A percentile compares a stretch with the other conserved stretches of the same genome.
Evolutionary conservation across 2,797 vertebrate genomes (phyloP).

Genomic region (Schizothorax lantsangensis): DNA sequence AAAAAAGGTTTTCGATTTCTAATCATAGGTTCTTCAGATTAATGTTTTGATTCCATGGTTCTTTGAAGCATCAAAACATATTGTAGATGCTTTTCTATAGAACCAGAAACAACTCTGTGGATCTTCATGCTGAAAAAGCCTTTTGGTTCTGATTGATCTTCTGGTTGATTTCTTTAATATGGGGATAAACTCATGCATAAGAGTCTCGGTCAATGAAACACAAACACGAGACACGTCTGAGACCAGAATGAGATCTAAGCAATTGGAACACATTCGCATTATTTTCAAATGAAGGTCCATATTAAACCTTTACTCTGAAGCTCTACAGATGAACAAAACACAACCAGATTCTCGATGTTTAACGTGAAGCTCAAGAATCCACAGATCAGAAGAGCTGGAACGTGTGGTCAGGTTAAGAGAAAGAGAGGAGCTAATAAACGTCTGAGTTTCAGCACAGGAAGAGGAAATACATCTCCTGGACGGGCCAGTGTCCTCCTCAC

Average conservation of each 20-base stretch:
- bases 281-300: neutral
- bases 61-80: neutral
- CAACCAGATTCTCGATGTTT: neutral
- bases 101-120: neutral
- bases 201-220: neutral
- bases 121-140: neutral
- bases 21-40: neutral
- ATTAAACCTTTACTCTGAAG: neutral
- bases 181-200: neutral
- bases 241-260: neutral
- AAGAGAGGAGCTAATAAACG: slow-evolving; percentile 25
- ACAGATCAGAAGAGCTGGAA: neutral
- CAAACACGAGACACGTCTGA: neutral
- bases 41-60: neutral
- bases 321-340: neutral
- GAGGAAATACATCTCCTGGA: slow-evolving; percentile 58
- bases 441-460: slow-evolving; percentile 34
- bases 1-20: neutral
- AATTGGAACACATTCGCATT: neutral
- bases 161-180: neutral
- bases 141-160: neutral
- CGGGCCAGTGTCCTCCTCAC: slow-evolving; percentile 47
- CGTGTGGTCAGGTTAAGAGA: slow-evolving; percentile 1
- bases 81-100: neutral
- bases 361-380: neutral